phyloP scores from a whole-genome alignment of 1,140 invertebrate species.

The Pomacea maculata region DNA sequence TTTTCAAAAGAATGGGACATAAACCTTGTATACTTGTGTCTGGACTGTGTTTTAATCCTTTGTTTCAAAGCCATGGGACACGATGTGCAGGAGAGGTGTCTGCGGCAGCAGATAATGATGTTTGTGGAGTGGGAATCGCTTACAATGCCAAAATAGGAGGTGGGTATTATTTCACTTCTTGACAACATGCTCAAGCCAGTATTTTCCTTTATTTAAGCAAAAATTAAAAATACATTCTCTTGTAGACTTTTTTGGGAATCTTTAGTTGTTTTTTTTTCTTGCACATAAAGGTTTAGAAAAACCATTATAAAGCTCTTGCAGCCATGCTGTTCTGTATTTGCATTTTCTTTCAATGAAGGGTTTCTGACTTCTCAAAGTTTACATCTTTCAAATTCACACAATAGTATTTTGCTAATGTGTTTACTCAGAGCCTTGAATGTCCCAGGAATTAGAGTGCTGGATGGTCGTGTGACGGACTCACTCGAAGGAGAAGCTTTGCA shows the following conservation, averaged over 20 bases:
- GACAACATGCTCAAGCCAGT: neutral
- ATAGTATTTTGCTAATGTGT: too few species aligned
- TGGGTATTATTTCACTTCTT: slow-evolving; percentile 50
- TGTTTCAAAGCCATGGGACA: slow-evolving; percentile 82
- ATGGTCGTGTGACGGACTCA: slow-evolving; percentile 96
- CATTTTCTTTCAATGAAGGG: neutral
- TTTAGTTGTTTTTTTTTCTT: too few species aligned
- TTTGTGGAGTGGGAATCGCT: slow-evolving; percentile 95
- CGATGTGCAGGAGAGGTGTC: slow-evolving; percentile 98
- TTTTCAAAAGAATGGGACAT: too few species aligned
- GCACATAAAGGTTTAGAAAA: too few species aligned
- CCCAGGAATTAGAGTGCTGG: slow-evolving; percentile 92
- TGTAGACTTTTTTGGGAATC: too few species aligned
- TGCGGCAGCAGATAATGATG: slow-evolving; percentile 93
- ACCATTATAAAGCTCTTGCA: neutral
- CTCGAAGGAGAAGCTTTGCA: slow-evolving; percentile 94
- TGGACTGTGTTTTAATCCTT: too few species aligned
- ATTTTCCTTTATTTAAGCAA: too few species aligned
- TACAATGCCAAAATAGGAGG: slow-evolving; percentile 91
- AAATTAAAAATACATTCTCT: too few species aligned
- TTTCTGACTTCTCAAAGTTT: neutral
- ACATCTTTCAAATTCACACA: too few species aligned
- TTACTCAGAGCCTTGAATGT: too few species aligned
- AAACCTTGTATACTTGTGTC: too few species aligned
- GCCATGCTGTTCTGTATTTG: neutral